Percentiles rank a stretch among this genome's conserved stretches.
Conservation (phyloP, 1,140 invertebrate genomes). For the Battus philenor region DNA sequence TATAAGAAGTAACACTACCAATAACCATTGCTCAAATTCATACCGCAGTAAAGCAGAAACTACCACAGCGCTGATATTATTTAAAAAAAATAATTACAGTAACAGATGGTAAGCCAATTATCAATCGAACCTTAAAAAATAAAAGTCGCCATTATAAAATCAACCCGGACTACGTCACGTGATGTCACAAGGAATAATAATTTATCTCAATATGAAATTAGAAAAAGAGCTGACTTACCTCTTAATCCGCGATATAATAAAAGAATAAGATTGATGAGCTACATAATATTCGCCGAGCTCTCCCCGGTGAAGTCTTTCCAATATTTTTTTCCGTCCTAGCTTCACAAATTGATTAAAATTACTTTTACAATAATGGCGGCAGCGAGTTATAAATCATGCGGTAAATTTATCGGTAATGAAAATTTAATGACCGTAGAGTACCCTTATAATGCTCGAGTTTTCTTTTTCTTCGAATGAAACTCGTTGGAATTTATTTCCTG, state of each 20-base stretch:
- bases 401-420: conserved; percentile 6
- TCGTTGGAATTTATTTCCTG: not conserved
- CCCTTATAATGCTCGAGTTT: not conserved
- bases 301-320: not conserved
- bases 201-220: too few species aligned
- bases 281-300: not conserved
- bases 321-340: not conserved
- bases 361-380: not conserved
- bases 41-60: too few species aligned
- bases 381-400: not conserved
- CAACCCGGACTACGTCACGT: too few species aligned
- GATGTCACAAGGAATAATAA: too few species aligned
- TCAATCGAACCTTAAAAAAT: too few species aligned
- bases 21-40: too few species aligned
- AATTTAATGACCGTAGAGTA: conserved; percentile 2
- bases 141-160: too few species aligned
- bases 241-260: not conserved
- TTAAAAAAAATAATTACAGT: too few species aligned
- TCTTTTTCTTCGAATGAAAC: conserved; percentile 4
- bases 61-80: too few species aligned
- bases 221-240: too few species aligned
- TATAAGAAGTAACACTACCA: too few species aligned
- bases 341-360: conserved; percentile 2
- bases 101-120: too few species aligned
- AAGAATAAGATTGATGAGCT: conserved; percentile 3